phyloP scores from a whole-genome alignment of 2,888 invertebrate genomes.

The Eumerus sabulonum region DNA sequence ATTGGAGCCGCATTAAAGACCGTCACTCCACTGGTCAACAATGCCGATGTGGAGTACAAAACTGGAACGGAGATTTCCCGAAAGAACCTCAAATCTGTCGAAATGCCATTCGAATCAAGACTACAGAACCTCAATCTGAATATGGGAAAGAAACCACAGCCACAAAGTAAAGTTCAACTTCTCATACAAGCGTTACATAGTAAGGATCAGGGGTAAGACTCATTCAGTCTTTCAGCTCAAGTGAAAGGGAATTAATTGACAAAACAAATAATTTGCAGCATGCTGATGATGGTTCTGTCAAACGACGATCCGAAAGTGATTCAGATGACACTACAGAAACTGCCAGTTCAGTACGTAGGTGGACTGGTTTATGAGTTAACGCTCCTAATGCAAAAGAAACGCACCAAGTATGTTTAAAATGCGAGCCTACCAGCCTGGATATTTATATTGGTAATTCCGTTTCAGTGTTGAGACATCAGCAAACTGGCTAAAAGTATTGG shows the following conservation, averaged over 20 bases:
- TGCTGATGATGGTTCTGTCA: slow-evolving; percentile 86
- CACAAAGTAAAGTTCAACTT: slow-evolving; percentile 88
- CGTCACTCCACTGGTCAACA: slow-evolving; percentile 73
- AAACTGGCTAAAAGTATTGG: slow-evolving; percentile 75
- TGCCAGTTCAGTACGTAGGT: slow-evolving; percentile 88
- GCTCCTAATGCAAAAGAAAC: slow-evolving; percentile 83
- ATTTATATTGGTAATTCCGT: neutral
- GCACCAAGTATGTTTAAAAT: slow-evolving; percentile 68
- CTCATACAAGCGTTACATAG: slow-evolving; percentile 92
- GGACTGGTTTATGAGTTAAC: slow-evolving; percentile 87
- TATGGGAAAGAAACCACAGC: slow-evolving; percentile 79
- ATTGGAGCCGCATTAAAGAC: slow-evolving; percentile 71
- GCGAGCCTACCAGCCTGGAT: neutral
- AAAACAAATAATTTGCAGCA: slow-evolving; percentile 75
- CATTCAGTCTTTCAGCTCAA: too few relatives aligned
- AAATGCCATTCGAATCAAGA: slow-evolving; percentile 88
- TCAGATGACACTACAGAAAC: slow-evolving; percentile 84
- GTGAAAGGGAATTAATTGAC: too few relatives aligned
- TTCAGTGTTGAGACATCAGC: slow-evolving; percentile 75
- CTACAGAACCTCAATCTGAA: slow-evolving; percentile 88
- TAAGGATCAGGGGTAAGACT: slow-evolving; percentile 84
- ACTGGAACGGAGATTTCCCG: slow-evolving; percentile 72
- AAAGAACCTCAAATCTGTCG: slow-evolving; percentile 73
- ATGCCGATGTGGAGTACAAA: slow-evolving; percentile 74
- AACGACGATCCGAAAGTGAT: slow-evolving; percentile 85